Conservation (phyloP, 2,888 invertebrate genomes). For the Stenotaenia linearis region DNA sequence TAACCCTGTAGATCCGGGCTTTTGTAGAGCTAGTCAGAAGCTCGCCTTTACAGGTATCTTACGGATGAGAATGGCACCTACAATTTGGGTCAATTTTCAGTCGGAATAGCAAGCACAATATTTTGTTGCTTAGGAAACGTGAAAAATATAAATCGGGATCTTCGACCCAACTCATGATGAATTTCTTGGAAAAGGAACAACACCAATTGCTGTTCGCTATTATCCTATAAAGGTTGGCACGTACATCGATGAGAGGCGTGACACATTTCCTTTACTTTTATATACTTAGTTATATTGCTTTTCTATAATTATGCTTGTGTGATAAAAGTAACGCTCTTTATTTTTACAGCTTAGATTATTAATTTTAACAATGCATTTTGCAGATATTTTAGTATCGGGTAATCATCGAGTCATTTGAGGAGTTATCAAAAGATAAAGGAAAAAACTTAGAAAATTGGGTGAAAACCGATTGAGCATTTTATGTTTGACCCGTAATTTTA, state of each 20-base stretch:
- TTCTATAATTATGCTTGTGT: conserved; percentile 6
- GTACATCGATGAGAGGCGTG: neutral
- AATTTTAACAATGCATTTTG: neutral
- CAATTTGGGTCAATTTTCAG: neutral
- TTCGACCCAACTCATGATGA: neutral
- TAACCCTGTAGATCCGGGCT: conserved; percentile 99
- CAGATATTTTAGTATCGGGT: neutral
- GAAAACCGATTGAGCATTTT: conserved; percentile 26
- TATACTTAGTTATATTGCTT: neutral
- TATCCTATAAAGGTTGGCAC: neutral
- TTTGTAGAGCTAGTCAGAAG: conserved; percentile 93
- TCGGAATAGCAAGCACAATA: neutral
- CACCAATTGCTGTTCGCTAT: neutral
- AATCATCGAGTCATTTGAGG: neutral
- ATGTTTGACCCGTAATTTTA: conserved; percentile 18
- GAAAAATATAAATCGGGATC: neutral
- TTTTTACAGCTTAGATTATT: neutral
- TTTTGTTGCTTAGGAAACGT: neutral
- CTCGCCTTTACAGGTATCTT: conserved; percentile 99
- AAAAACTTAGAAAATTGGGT: neutral
- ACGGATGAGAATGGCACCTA: conserved; percentile 72
- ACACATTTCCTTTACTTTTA: neutral
- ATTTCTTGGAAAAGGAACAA: conserved; percentile 2
- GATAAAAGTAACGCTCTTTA: neutral
- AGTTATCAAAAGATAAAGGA: neutral